These are phyloP conservation scores for Aphelenchoides fujianensis DNA, from an alignment of 1,140 invertebrate species.

Conservation along the genomic window DNA sequence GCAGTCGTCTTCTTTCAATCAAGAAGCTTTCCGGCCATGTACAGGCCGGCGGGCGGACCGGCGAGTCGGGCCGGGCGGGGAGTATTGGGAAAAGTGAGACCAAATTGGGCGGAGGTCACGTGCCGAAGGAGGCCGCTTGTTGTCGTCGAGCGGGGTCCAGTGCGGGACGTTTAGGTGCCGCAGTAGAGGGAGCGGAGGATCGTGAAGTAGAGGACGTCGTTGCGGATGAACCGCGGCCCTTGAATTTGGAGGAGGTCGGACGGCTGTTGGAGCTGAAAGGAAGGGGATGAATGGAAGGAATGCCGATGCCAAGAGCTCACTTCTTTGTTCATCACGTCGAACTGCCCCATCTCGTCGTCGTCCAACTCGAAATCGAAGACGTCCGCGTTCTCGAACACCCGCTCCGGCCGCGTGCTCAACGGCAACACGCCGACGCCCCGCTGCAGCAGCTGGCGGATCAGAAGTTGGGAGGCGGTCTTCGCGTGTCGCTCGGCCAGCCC, in stretches of 20 bases:
- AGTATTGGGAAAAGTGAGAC: too few species aligned
- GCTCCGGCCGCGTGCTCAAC: neutral
- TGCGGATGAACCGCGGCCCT: neutral
- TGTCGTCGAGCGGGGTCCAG: too few species aligned
- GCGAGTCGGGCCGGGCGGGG: too few species aligned
- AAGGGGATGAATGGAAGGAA: neutral
- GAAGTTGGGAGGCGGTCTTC: neutral
- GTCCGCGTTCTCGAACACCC: constrained; percentile 3
- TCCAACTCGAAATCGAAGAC: constrained; percentile 15
- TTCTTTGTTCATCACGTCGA: constrained; percentile 5
- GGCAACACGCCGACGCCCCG: constrained; percentile 9
- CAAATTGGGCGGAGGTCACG: too few species aligned
- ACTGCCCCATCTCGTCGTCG: constrained; percentile 12
- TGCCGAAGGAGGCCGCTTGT: too few species aligned
- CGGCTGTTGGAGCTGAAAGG: neutral
- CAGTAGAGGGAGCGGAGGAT: neutral
- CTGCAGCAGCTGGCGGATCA: constrained; percentile 19
- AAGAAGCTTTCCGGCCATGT: too few species aligned
- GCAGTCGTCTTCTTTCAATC: too few species aligned
- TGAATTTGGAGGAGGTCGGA: neutral
- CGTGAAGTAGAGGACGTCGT: constrained; percentile 1
- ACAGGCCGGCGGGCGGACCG: too few species aligned
- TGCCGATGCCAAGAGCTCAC: neutral
- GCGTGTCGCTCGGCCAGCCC: neutral
- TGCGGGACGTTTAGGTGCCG: neutral